A percentile compares a stretch with the other conserved stretches of the same genome.
These are phyloP conservation scores for Dryadula phaetusa DNA, from an alignment of 2,888 invertebrate genomes.

Conservation along the genomic window DNA sequence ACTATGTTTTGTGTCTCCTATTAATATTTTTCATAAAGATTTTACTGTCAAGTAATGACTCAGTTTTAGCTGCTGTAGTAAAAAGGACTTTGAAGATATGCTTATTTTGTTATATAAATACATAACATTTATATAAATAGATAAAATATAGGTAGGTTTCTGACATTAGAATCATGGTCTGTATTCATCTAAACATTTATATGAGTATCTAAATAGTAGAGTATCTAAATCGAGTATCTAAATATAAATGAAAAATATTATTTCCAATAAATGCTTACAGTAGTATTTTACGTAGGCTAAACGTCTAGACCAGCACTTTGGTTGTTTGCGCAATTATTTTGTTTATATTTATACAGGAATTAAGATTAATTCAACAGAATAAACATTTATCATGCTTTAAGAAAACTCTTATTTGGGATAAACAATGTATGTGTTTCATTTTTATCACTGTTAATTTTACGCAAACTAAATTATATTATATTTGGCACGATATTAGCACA, in stretches of 20 bases:
- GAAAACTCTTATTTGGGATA: background rate
- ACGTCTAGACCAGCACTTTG: slow-evolving; percentile 9
- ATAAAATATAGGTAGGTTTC: background rate
- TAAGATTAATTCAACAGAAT: background rate
- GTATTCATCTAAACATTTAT: too few species aligned
- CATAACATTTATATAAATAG: background rate
- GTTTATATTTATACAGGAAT: background rate
- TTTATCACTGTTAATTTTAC: background rate
- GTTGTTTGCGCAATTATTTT: slow-evolving; percentile 1
- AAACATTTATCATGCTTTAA: background rate
- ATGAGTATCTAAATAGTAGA: too few species aligned
- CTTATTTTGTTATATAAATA: background rate
- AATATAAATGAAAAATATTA: background rate
- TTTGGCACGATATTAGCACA: background rate
- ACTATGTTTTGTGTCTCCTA: background rate
- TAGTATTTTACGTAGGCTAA: background rate
- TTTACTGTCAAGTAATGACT: background rate
- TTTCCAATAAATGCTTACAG: background rate
- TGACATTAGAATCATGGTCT: background rate
- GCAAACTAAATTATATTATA: background rate
- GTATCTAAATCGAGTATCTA: background rate
- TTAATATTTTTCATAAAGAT: background rate
- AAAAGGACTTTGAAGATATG: background rate
- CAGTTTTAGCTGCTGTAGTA: background rate
- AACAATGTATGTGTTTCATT: background rate